Evolutionary conservation across 2,888 invertebrate species (phyloP), one percentile per base, ranked within the genome.

Genomic region (Amiota mariae): DNA sequence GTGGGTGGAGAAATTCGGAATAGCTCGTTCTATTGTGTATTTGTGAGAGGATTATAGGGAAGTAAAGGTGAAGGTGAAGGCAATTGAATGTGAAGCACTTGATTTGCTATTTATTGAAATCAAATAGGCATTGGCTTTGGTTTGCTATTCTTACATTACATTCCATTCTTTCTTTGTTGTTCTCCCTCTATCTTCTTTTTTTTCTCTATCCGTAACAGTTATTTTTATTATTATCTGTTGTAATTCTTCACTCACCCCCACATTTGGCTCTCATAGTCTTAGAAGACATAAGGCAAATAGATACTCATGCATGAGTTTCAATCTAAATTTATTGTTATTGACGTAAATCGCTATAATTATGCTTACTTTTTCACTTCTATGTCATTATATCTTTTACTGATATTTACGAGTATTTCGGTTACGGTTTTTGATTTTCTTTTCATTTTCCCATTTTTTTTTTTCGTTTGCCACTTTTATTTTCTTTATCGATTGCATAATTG

Each of bases 41-140:
- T n/a, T 59, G 59, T 0, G 2, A 8, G 15, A 8, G 56, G 56
- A n/a, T n/a, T 61, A 11, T 12, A 24, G 61, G 61, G 12, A 24
- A 20, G 20, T 13, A 36, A 13, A 36, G 15, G 20, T 61, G 8
- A n/a, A 15, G 56, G 56, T 13, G 56, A 13, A 61, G 20, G 61
- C 80, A 68, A 73, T 36, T 36, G 36, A 36, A 36, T 36, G 36
- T 36, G 36, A 36, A 51, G 54, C 80, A 79, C 82, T 81, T 85
- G 83, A 84, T 82, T 85, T 83, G 82, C 84, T 81, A 74, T 81
- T 82, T 81, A 85, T 82, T 82, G 83, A 84, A 85, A 80, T 80
- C 77, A 79, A 81, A 81, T 84, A 81, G 78, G 81, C 78, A 82
- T 80, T 80, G 82, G 24, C 24, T 24, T 24, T 24, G 24, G 24